Base-by-base conservation (phyloP, 64 coral and sea anemone genomes). In the Catalaphyllia jardinei region DNA sequence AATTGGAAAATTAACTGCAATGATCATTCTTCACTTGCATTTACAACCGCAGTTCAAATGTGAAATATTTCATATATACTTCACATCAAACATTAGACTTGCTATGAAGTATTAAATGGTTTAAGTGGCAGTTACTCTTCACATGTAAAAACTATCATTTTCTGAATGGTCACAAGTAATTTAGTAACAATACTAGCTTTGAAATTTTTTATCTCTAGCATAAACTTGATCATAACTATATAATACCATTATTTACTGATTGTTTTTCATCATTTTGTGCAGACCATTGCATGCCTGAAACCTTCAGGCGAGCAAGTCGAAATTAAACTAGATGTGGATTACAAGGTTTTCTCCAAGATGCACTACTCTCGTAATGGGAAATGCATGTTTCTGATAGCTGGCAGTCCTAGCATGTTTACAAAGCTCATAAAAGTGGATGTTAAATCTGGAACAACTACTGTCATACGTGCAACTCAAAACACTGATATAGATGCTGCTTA, bases 401-500 rank as follows among this genome's bases (percentile, higher is more conserved):
- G 90, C 14, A 88, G 93, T 29, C 55, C 93, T 12, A 93, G 75
- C 0, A 90, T 63, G 17, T 87, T 92, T 52, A 29, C 71, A 22
- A 74, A 71, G 28, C 62, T 98, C 4, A 95, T 95, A 77, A 89
- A 84, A 87, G 20, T 98, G n/a, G 83, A 95, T 60, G 38, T 98
- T 12, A 67, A 88, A 16, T 90, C 38, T 57, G 86, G 71, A 20
- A 31, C 38, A 15, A 84, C 92, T 18, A 33, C 76, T n/a, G 76
- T 98, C 28, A 57, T 98, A 18, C 86, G 82, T 65, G 82, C 87
- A 27, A 79, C 93, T 9, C 88, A 80, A 29, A 22, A 22, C 61
- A 9, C 60, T 12, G 31, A 72, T 60, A 30, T 95, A 10, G 93
- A 95, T 75, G 7, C 82, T 60, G 93, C 64, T 57, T 98, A 98